Base-by-base conservation (phyloP, 2,113 vertebrate species). In the Cavia aperea region DNA sequence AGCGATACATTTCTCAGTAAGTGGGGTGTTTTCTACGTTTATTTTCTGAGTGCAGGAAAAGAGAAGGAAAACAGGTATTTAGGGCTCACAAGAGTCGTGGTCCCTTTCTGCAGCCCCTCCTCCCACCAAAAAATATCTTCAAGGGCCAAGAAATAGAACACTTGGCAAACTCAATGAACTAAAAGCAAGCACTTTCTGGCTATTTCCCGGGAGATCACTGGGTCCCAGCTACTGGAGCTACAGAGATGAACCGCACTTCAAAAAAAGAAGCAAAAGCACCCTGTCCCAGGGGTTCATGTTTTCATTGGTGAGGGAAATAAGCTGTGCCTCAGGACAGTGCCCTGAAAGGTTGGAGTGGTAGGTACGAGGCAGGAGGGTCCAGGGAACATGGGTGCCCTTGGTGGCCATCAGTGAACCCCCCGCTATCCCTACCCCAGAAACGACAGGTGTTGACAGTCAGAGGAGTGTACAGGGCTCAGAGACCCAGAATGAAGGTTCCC, bases 301-400 rank as follows among this genome's bases (percentile, higher is more conserved):
- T 49, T 43, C 49, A 21, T 1, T 31, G 43, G n/a, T 36, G n/a
- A 72, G 75, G 58, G 68, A 29, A 43, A 60, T 10, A 49, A 19
- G 1, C 16, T 33, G 18, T 33, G 18, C 49, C n/a, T 70, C 54
- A 6, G 19, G 14, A 63, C 39, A 51, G 19, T 14, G 72, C 49
- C 33, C 5, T 0, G 19, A 16, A 12, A 31, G 10, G 3, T 7
- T 23, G 63, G 73, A 14, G 24, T 36, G 11, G 0, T 24, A 66
- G 60, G 23, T 10, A 43, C 49, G 36, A 65, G 39, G 49, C 49
- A 36, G 5, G n/a, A 36, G 33, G 56, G 65, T 56, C 54, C 39
- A 19, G 65, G 33, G 65, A 3, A 0, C 18, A 18, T 36, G 58
- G 7, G 33, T 29, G 13, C 36, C 54, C 39, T 54, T 24, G 46